Evolutionary conservation across 1,140 invertebrate species (phyloP).

Genomic region (Oreohelix idahoensis): DNA sequence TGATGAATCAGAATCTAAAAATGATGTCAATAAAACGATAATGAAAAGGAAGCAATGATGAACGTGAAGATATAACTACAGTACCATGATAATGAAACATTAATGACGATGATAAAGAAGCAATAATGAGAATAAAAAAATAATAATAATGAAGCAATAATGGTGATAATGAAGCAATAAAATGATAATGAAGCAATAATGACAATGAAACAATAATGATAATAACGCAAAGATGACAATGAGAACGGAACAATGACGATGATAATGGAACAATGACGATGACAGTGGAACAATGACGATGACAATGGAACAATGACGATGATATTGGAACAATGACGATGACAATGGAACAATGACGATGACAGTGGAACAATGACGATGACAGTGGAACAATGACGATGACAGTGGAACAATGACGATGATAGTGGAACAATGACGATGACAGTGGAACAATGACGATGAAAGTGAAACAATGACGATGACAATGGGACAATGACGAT

Average conservation of each 20-base stretch:
- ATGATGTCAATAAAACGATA: background rate
- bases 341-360: background rate
- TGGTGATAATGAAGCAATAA: background rate
- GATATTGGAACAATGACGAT: background rate
- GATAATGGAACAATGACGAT: background rate
- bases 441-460: no score
- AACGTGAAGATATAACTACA: no score
- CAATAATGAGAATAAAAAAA: no score
- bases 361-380: no score
- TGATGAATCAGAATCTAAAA: no score
- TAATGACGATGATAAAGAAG: no score
- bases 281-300: background rate
- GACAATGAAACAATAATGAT: background rate
- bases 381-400: no score
- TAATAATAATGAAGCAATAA: no score
- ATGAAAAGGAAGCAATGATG: background rate
- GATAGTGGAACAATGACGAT: no score
- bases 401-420: no score
- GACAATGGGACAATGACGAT: no score
- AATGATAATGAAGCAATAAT: background rate
- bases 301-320: background rate
- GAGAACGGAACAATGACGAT: background rate
- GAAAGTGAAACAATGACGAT: no score
- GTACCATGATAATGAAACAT: background rate
- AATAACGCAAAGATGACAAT: background rate